These are phyloP conservation scores for Anthoscopus minutus DNA, from an alignment of 2,113 vertebrate species.

Conservation along the genomic window DNA sequence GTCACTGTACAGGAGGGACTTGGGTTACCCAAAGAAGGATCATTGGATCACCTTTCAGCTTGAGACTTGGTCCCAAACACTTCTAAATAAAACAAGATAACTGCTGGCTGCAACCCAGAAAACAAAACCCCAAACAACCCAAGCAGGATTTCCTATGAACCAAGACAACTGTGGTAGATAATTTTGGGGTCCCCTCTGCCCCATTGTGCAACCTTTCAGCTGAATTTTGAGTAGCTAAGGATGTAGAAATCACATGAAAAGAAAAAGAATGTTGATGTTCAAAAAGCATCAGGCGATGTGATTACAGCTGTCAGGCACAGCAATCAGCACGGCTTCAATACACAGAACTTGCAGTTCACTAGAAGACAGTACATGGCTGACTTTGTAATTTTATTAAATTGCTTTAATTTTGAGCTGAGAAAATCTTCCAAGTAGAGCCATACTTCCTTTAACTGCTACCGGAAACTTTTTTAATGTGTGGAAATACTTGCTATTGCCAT, in stretches of 20 bases:
- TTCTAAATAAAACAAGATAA: not conserved
- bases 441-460: constrained; percentile 32
- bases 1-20: not conserved
- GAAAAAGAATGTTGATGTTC: not conserved
- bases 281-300: not conserved
- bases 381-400: not conserved
- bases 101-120: not conserved
- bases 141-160: not conserved
- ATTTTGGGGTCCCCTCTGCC: not conserved
- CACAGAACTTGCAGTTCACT: not conserved
- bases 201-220: not conserved
- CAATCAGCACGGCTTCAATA: not conserved
- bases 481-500: constrained; percentile 56
- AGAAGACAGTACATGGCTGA: not conserved
- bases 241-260: not conserved
- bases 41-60: not conserved
- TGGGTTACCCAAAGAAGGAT: not conserved
- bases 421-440: constrained; percentile 11
- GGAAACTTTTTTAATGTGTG: constrained; percentile 60
- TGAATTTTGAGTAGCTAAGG: not conserved
- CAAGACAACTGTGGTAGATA: not conserved
- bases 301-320: not conserved
- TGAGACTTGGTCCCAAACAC: not conserved
- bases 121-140: not conserved
- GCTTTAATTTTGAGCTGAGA: not conserved